These are phyloP conservation scores for Stramonita haemastoma DNA, from an alignment of 2,888 invertebrate species.

Conservation along the genomic window DNA sequence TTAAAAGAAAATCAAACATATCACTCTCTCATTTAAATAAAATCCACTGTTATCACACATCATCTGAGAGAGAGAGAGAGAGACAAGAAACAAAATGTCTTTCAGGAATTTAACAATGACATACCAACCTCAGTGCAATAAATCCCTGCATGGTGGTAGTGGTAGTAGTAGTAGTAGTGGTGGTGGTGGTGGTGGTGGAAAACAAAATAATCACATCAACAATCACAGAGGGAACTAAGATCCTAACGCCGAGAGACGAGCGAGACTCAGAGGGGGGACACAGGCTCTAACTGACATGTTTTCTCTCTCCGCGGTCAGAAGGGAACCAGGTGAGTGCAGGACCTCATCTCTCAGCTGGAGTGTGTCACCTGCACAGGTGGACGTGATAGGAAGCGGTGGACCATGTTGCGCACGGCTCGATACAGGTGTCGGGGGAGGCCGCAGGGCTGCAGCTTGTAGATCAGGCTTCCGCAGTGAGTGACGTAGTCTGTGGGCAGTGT, in stretches of 20 bases:
- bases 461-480: slow-evolving; percentile 67
- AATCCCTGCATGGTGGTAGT: too few species aligned
- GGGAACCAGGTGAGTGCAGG: background rate
- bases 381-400: slow-evolving; percentile 50
- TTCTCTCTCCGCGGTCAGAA: background rate
- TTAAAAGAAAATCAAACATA: too few species aligned
- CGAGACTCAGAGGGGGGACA: background rate
- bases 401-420: slow-evolving; percentile 58
- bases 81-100: too few species aligned
- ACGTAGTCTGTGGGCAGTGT: slow-evolving; percentile 71
- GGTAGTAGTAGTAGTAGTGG: too few species aligned
- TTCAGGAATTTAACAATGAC: too few species aligned
- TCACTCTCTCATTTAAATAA: too few species aligned
- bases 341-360: slow-evolving; percentile 48
- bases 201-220: background rate
- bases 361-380: slow-evolving; percentile 49
- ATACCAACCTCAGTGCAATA: too few species aligned
- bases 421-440: slow-evolving; percentile 73
- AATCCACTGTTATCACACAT: too few species aligned
- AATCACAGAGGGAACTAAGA: background rate
- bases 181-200: too few species aligned
- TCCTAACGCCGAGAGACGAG: background rate
- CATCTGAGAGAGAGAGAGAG: too few species aligned
- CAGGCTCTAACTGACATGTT: background rate
- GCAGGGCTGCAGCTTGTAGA: slow-evolving; percentile 74